phyloP scores from a whole-genome alignment of 2,888 invertebrate genomes.

The Syrista parreyssii region DNA sequence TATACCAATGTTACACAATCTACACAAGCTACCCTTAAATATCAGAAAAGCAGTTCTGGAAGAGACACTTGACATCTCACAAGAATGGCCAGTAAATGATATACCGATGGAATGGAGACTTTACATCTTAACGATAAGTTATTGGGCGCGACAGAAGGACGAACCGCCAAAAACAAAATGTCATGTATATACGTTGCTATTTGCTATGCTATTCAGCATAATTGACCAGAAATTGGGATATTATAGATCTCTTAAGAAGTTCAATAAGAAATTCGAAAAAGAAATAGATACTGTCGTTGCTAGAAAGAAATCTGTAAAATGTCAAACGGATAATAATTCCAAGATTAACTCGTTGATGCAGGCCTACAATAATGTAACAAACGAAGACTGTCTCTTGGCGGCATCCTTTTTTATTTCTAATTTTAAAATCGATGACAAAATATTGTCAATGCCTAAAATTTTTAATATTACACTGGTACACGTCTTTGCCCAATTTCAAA shows the following conservation, averaged over 20 bases:
- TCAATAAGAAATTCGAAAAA: conserved; percentile 65
- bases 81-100: conserved; percentile 59
- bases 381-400: conserved; percentile 72
- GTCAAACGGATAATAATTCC: conserved; percentile 27
- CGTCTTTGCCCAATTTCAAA: conserved; percentile 76
- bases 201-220: conserved; percentile 70
- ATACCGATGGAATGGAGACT: conserved; percentile 73
- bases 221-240: conserved; percentile 72
- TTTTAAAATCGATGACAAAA: conserved; percentile 71
- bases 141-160: conserved; percentile 69
- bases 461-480: conserved; percentile 73
- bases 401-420: conserved; percentile 71
- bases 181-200: conserved; percentile 72
- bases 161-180: conserved; percentile 61
- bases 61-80: conserved; percentile 67
- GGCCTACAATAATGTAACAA: conserved; percentile 68
- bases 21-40: conserved; percentile 50
- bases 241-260: conserved; percentile 67
- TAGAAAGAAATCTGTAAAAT: conserved; percentile 8
- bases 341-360: conserved; percentile 58
- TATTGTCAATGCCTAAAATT: conserved; percentile 69
- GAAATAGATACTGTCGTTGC: conserved; percentile 33
- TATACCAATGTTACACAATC: conserved; percentile 58
- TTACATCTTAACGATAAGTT: conserved; percentile 71
- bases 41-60: conserved; percentile 63